Percentiles rank a stretch among this genome's conserved stretches.
Evolutionary conservation across 2,888 invertebrate species (phyloP).

Genomic region (Nezara viridula): DNA sequence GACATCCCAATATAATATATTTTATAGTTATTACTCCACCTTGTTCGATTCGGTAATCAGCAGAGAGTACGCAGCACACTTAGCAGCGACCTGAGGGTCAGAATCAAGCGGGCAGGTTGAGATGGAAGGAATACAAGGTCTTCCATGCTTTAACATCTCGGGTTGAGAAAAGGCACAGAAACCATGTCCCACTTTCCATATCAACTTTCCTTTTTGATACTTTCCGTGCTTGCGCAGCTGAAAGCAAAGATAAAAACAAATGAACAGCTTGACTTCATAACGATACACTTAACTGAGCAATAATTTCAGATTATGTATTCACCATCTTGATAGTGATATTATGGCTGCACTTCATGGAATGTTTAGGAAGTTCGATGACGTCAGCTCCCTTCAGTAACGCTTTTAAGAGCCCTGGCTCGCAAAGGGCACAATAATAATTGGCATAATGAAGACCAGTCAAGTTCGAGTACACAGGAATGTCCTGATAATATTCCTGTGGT

Average conservation of each 20-base stretch:
- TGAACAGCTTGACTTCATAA: background rate
- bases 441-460: background rate
- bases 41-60: background rate
- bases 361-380: background rate
- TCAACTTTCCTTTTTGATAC: constrained; percentile 14
- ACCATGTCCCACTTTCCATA: constrained; percentile 38
- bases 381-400: background rate
- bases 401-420: background rate
- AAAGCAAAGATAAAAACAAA: background rate
- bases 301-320: background rate
- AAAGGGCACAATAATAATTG: constrained; percentile 20
- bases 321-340: background rate
- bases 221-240: background rate
- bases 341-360: background rate
- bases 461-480: background rate
- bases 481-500: background rate
- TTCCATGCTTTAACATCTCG: background rate
- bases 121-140: background rate
- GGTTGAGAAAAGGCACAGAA: background rate
- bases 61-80: constrained; percentile 9
- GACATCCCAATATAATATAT: no score
- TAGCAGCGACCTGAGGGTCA: background rate
- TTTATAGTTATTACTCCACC: background rate
- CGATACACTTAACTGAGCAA: background rate
- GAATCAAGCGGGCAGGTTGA: background rate